Percentiles rank a stretch among this genome's conserved stretches.
Evolutionary conservation across 92 coral and sea anemone genomes (phyloP).

Genomic region (Scolanthus callimorphus): DNA sequence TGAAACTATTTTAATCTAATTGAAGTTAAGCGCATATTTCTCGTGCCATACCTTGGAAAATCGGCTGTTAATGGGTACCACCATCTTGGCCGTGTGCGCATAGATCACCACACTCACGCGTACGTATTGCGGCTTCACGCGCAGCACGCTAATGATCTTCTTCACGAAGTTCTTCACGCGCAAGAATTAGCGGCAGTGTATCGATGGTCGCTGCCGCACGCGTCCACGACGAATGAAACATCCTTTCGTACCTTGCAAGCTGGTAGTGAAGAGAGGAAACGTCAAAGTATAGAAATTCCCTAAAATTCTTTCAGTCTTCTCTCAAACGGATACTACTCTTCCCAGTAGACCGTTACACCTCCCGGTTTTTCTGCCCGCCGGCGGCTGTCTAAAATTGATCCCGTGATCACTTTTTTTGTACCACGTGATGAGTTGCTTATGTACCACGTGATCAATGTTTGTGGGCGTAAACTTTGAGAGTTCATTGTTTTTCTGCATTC

Average conservation of each 20-base stretch:
- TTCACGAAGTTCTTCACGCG: conserved; percentile 74
- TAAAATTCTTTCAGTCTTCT: too few species aligned
- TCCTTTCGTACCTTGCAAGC: conserved; percentile 75
- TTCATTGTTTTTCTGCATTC: too few species aligned
- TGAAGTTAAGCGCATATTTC: too few species aligned
- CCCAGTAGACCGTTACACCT: not conserved
- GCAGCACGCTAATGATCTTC: conserved; percentile 53
- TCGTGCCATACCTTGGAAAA: conserved; percentile 19
- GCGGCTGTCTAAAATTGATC: too few species aligned
- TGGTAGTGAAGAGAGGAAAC: not conserved
- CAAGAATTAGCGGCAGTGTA: conserved; percentile 71
- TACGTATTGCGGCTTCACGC: conserved; percentile 53
- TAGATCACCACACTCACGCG: conserved; percentile 76
- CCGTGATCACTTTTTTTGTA: too few species aligned
- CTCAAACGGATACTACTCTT: too few species aligned
- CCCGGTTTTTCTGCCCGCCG: too few species aligned
- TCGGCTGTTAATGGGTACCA: conserved; percentile 37
- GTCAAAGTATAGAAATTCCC: not conserved
- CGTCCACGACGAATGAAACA: conserved; percentile 68
- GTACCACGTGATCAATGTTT: too few species aligned
- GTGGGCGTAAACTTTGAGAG: too few species aligned
- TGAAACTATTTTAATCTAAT: too few species aligned
- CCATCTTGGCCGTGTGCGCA: conserved; percentile 40
- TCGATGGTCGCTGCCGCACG: conserved; percentile 56
- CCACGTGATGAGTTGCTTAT: too few species aligned